phyloP scores from a whole-genome alignment of 2,113 vertebrate species.

The Oreotrochilus melanogaster region DNA sequence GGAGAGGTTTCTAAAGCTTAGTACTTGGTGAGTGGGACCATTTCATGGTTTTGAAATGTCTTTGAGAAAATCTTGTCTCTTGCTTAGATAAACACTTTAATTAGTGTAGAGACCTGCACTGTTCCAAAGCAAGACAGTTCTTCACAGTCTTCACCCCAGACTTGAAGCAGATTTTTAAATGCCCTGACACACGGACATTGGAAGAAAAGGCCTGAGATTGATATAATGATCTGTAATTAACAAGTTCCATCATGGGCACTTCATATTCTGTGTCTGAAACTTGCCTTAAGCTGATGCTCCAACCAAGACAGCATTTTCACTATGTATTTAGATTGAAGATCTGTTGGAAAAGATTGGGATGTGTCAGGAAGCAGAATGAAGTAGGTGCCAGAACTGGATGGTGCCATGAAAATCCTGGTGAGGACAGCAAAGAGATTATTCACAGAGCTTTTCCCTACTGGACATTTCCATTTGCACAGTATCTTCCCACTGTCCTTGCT shows the following conservation, averaged over 20 bases:
- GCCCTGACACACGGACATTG: not conserved
- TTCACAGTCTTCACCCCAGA: not conserved
- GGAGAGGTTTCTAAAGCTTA: constrained; percentile 7
- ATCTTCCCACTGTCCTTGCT: not conserved
- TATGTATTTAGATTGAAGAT: not conserved
- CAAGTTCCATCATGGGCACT: not conserved
- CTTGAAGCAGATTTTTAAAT: not conserved
- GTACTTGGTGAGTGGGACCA: not conserved
- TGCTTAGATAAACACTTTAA: constrained; percentile 12
- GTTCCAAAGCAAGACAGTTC: not conserved
- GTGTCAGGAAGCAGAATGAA: not conserved
- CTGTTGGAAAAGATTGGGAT: not conserved
- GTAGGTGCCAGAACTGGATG: too few relatives aligned
- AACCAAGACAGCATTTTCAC: not conserved
- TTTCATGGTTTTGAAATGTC: constrained; percentile 23
- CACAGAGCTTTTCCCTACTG: not conserved
- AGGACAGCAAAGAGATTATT: not conserved
- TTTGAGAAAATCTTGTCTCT: not conserved
- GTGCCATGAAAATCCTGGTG: not conserved
- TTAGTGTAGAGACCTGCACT: not conserved
- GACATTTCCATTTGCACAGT: not conserved
- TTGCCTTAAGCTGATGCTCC: not conserved
- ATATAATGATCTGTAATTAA: not conserved
- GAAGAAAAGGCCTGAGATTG: not conserved
- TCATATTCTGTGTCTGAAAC: not conserved